Conservation (phyloP, 2,113 vertebrate genomes). For the Eolophus roseicapilla region DNA sequence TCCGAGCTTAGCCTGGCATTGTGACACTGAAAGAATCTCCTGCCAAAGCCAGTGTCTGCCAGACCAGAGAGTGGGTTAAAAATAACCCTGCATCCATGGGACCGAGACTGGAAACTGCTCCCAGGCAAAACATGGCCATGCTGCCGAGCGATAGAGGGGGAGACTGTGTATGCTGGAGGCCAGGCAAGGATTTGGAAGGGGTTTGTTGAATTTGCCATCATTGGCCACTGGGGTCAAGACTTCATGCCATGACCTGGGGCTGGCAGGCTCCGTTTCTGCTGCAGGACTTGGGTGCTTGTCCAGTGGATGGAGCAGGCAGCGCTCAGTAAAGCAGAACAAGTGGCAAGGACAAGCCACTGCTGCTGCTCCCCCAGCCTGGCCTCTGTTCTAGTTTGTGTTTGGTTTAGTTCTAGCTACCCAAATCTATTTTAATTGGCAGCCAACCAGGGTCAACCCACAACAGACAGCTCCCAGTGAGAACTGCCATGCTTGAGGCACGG, state of each 20-base stretch:
- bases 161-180: fast-evolving
- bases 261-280: neutral
- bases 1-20: neutral
- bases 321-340: fast-evolving
- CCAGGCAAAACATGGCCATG: fast-evolving
- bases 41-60: neutral
- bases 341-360: fast-evolving
- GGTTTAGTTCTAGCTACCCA: neutral
- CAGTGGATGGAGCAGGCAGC: fast-evolving
- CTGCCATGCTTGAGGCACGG: fast-evolving
- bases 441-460: neutral
- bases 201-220: neutral
- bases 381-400: neutral
- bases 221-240: neutral
- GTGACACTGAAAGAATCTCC: neutral
- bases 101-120: neutral
- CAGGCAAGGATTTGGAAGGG: neutral
- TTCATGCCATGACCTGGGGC: fast-evolving
- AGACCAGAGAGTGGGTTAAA: neutral
- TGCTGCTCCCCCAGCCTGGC: neutral
- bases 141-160: fast-evolving
- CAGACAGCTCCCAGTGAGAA: fast-evolving
- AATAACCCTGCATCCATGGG: neutral
- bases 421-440: neutral
- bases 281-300: neutral